Evolutionary conservation across 2,888 invertebrate genomes (phyloP), one percentile per base, ranked within the genome.

Genomic region (Parthenolecanium corni): DNA sequence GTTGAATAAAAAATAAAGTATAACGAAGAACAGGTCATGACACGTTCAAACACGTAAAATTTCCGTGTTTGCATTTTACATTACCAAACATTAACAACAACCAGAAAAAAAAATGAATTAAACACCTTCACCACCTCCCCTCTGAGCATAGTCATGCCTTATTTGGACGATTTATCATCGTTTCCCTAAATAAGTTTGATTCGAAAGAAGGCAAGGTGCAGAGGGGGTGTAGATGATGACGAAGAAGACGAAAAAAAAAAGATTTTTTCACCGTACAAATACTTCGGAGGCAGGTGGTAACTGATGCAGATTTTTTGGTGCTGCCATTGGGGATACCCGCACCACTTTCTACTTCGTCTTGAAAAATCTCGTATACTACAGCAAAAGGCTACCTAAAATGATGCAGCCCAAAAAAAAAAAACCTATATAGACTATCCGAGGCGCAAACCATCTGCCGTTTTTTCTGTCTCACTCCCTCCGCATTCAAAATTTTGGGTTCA

Each of bases 361-460:
- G 24, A 25, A 51, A 24, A 11, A 4, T 12, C 16, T 18, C 11
- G 38, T 53, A 53, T 36, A 53, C 31, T 38, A 31, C n/a, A 20
- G 20, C 31, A 12, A 21, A 12, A 38, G 20, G 52, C 52, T 53
- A 53, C 52, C 52, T n/a, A n/a, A 53, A 53, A 52, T 11, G 23
- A 52, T 6, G 5, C 9, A 31, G 9, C 31, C 31, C 9, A 9
- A 31, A 31, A 31, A 31, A 31, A 31, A 31, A 31, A 31, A 31
- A 9, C 9, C 5, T 31, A 9, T 31, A 31, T 31, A 31, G 31
- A 9, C 31, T 31, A 31, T 31, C 9, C 36, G 52, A 53, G 52
- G 52, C 38, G 52, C 52, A 36, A 58, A 58, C 58, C 58, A 58
- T 58, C 58, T 58, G 58, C 58, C 47, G 58, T 58, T 58, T 47